Percentiles rank a stretch among this genome's conserved stretches.
Conservation (phyloP, 2,113 vertebrate species). For the Athene noctua region DNA sequence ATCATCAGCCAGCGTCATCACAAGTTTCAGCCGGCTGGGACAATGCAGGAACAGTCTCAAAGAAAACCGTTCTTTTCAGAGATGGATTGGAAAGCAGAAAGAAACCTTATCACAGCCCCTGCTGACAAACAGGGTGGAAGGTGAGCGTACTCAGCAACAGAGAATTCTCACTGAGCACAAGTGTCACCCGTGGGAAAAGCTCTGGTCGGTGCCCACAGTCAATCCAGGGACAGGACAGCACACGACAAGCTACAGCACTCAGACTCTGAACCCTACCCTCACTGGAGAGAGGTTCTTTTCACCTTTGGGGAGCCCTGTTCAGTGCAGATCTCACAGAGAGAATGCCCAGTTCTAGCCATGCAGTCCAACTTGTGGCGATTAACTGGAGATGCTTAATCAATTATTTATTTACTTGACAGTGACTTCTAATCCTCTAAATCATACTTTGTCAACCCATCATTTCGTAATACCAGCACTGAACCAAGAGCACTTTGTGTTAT, state of each 20-base stretch:
- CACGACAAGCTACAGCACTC: not conserved
- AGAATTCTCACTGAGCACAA: not conserved
- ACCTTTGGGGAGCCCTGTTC: not conserved
- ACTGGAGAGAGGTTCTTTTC: not conserved
- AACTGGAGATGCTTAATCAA: conserved; percentile 51
- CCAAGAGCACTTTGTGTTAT: not conserved
- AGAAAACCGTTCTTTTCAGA: not conserved
- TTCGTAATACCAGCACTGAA: conserved; percentile 38
- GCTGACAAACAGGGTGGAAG: not conserved
- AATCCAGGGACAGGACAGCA: not conserved
- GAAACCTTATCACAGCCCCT: not conserved
- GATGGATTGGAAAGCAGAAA: not conserved
- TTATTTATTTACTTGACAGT: conserved; percentile 60
- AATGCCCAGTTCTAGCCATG: not conserved
- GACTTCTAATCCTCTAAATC: conserved; percentile 55
- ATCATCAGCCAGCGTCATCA: not conserved
- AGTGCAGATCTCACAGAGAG: not conserved
- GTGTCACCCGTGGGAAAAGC: not conserved
- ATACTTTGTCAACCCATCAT: conserved; percentile 61
- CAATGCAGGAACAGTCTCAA: not conserved
- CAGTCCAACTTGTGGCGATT: conserved; percentile 38
- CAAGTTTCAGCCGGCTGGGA: not conserved
- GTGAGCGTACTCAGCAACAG: not conserved
- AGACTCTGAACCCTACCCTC: not conserved
- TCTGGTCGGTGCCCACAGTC: not conserved